phyloP scores from a whole-genome alignment of 2,797 vertebrate genomes.

The Hylomyscus alleni region DNA sequence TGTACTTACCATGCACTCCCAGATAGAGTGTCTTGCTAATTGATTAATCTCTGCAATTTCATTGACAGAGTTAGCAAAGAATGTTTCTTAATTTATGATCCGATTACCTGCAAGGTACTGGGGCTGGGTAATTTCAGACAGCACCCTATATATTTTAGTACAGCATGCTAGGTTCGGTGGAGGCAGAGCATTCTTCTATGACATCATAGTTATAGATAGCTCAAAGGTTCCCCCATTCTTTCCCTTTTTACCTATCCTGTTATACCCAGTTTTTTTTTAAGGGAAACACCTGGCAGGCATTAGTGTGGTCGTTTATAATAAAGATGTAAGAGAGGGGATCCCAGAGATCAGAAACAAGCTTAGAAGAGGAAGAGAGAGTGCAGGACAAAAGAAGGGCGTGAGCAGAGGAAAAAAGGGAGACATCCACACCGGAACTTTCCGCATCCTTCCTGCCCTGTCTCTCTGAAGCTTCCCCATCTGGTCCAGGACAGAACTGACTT shows the following conservation, averaged over 20 bases:
- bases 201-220: not conserved
- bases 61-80: not conserved
- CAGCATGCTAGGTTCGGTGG: not conserved
- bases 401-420: constrained; percentile 64
- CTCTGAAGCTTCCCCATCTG: not conserved
- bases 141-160: not conserved
- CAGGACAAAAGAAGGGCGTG: constrained; percentile 48
- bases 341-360: constrained; percentile 60
- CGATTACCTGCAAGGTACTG: not conserved
- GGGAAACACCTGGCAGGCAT: constrained; percentile 79
- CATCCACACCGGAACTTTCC: not conserved
- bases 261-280: not conserved
- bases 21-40: not conserved
- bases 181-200: not conserved
- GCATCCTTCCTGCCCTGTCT: not conserved
- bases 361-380: not conserved
- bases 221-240: constrained; percentile 36
- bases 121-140: not conserved
- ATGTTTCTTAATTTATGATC: constrained; percentile 14
- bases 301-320: constrained; percentile 46
- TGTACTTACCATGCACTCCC: not conserved
- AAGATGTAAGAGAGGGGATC: constrained; percentile 24
- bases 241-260: constrained; percentile 34
- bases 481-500: not conserved
- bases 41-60: constrained; percentile 4